Conservation (phyloP, 2,888 invertebrate genomes). For the Pammene fasciana region DNA sequence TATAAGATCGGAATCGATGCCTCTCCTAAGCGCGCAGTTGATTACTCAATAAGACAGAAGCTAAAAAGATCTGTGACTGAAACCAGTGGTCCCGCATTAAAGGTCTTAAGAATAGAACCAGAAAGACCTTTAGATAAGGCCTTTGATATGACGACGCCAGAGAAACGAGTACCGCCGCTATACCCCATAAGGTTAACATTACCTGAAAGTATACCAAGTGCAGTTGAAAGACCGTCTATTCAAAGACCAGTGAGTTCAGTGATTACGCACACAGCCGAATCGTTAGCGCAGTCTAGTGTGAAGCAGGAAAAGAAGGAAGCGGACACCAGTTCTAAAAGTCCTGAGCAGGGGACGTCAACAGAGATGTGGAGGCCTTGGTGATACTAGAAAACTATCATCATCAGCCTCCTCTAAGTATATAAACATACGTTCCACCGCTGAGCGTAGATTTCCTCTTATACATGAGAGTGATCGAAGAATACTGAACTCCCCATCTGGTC, state of each 20-base stretch:
- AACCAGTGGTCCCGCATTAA: constrained; percentile 62
- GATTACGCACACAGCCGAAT: constrained; percentile 76
- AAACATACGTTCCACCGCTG: too few species aligned
- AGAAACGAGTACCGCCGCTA: constrained; percentile 49
- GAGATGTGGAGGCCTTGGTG: constrained; percentile 81
- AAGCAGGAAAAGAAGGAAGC: constrained; percentile 55
- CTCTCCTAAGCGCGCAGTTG: constrained; percentile 77
- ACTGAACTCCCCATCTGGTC: too few species aligned
- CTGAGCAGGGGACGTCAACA: constrained; percentile 66
- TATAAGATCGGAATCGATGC: constrained; percentile 79
- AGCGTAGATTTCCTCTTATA: too few species aligned
- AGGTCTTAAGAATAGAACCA: constrained; percentile 60
- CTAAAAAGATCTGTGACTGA: constrained; percentile 68
- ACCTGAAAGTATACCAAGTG: constrained; percentile 68
- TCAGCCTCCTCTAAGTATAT: too few species aligned
- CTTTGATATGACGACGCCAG: constrained; percentile 34
- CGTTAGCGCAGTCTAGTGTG: constrained; percentile 61
- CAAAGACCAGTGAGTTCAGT: constrained; percentile 59
- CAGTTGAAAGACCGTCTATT: constrained; percentile 51
- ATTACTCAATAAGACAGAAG: constrained; percentile 75
- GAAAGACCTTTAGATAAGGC: constrained; percentile 49
- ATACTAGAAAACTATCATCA: constrained; percentile 31
- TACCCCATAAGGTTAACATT: constrained; percentile 58
- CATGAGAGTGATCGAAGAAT: too few species aligned
- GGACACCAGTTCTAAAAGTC: constrained; percentile 65